Evolutionary conservation across 2,888 invertebrate species (phyloP).

Genomic region (Cantharis rustica): DNA sequence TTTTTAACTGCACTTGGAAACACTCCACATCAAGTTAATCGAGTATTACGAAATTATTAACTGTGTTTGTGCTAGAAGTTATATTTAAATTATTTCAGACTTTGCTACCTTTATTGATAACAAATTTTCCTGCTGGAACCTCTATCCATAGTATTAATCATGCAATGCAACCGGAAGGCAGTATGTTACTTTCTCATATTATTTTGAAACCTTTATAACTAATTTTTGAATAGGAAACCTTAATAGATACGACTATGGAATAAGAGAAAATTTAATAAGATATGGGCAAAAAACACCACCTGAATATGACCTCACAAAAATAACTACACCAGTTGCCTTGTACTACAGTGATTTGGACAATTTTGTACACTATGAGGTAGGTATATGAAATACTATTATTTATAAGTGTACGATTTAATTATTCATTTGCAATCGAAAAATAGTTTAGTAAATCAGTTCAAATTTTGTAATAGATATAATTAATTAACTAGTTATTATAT

Average conservation of each 20-base stretch:
- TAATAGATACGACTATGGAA: conserved; percentile 35
- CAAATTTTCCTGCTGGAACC: background rate
- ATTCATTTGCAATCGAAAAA: background rate
- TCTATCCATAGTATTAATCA: background rate
- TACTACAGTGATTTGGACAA: conserved; percentile 60
- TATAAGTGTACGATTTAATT: background rate
- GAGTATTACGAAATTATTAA: background rate
- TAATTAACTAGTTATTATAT: background rate
- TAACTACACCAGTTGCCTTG: conserved; percentile 58
- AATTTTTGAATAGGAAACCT: background rate
- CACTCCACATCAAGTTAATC: background rate
- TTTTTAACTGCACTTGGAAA: background rate
- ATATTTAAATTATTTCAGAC: background rate
- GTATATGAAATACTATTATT: too few species aligned
- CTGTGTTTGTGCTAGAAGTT: background rate
- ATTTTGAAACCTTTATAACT: background rate
- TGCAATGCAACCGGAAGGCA: background rate
- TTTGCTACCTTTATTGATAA: background rate
- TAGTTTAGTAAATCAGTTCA: background rate
- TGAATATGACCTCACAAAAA: conserved; percentile 56
- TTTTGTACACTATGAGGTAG: background rate
- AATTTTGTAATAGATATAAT: background rate
- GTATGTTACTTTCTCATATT: background rate
- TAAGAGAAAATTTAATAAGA: conserved; percentile 28
- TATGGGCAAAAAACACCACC: conserved; percentile 33